These are phyloP conservation scores for Rhabdomys pumilio DNA, from an alignment of 2,797 vertebrate genomes.

Conservation along the genomic window DNA sequence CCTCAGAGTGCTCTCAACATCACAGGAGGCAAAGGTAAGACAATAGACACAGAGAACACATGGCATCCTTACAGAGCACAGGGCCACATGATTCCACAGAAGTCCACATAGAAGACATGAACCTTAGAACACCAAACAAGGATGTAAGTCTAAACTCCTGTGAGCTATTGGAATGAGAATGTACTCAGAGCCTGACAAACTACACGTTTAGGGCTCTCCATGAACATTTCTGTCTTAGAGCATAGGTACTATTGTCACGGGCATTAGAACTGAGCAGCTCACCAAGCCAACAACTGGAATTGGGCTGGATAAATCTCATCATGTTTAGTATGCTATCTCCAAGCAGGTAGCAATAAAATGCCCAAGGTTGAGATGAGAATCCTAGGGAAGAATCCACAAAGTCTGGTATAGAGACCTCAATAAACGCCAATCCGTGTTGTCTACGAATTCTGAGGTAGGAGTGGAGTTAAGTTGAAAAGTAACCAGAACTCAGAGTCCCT, in stretches of 20 bases:
- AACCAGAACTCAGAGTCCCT: neutral
- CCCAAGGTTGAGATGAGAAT: neutral
- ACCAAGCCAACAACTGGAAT: neutral
- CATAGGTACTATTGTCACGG: fast-evolving
- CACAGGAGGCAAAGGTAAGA: too few species aligned
- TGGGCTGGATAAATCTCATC: too few species aligned
- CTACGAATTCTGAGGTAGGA: neutral
- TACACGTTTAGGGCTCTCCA: too few species aligned
- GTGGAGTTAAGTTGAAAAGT: neutral
- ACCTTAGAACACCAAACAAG: neutral
- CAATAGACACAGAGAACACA: fast-evolving
- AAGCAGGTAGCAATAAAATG: neutral
- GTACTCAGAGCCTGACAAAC: neutral
- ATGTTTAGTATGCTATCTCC: fast-evolving
- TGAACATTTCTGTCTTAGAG: neutral
- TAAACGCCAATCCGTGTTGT: too few species aligned
- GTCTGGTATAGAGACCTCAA: fast-evolving
- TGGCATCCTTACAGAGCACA: neutral
- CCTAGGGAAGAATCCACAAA: neutral
- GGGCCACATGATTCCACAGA: neutral
- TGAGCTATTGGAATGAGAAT: neutral
- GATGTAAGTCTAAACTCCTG: neutral
- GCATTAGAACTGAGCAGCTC: fast-evolving
- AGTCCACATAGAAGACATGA: neutral
- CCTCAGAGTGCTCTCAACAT: neutral